Evolutionary conservation across 2,797 vertebrate genomes (phyloP), one percentile per base, ranked within the genome.

Genomic region (Macroramphosus scolopax): DNA sequence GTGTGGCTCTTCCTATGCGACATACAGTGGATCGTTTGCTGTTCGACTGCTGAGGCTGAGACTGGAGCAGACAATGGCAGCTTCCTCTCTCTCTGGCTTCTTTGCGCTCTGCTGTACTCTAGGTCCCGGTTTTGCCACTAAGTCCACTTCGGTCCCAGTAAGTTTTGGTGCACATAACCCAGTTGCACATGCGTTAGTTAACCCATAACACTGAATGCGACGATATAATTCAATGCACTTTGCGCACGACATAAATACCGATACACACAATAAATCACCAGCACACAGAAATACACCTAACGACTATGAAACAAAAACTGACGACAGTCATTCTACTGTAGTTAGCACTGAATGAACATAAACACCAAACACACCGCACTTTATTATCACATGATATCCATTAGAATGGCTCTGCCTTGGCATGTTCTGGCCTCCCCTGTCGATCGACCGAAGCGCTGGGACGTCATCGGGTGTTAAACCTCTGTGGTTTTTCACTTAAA

Each of bases 21-120:
- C 59, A 41, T 28, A 36, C 38, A 54, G 60, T 16, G 17, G 52
- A 83, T 79, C 52, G 62, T 50, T 58, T 44, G 65, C 66, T 53
- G 62, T 54, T 54, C 8, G n/a, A 40, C 46, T 15, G 31, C 70
- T 38, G 40, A 44, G 48, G 56, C 70, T 56, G 47, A 65, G 57
- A 42, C 61, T 48, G 50, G 50, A 53, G 65, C 69, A 66, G 72
- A 77, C 78, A 78, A 81, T 74, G 55, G 75, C 64, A 66, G 68
- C 74, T 73, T 77, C 62, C 53, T 64, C 63, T 56, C 57, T 68
- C 43, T 37, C 59, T 75, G 60, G 68, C 60, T 75, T 22, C 20
- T 3, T 70, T 75, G 55, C 71, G 65, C 65, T 54, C 22, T 36
- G 54, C 67, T 51, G 51, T 56, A 48, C 46, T 51, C 51, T 46